Percentiles rank a stretch among this genome's conserved stretches.
These are phyloP conservation scores for Peromyscus nudipes DNA, from an alignment of 2,797 vertebrate species.

Conservation along the genomic window DNA sequence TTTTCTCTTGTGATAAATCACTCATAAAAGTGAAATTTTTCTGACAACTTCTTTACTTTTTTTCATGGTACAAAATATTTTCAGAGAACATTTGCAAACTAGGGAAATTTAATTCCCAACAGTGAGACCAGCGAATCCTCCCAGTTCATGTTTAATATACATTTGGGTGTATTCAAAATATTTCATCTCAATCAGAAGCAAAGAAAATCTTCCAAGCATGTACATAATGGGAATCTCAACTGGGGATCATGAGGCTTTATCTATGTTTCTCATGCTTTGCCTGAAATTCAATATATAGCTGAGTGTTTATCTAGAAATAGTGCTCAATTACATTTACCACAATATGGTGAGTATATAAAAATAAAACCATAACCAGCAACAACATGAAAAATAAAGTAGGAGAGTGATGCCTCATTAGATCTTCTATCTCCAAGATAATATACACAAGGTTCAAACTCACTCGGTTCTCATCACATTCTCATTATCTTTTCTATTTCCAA, in stretches of 20 bases:
- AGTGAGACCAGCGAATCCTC: neutral
- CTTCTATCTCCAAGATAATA: neutral
- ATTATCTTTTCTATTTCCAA: neutral
- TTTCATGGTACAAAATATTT: slow-evolving; percentile 13
- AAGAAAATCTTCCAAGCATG: neutral
- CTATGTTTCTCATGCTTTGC: slow-evolving; percentile 21
- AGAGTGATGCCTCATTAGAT: neutral
- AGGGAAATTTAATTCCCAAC: neutral
- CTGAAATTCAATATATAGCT: neutral
- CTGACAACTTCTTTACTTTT: neutral
- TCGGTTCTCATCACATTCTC: accelerated
- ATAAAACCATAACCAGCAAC: neutral
- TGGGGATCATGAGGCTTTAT: neutral
- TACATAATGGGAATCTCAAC: neutral
- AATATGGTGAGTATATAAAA: neutral
- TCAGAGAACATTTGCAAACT: slow-evolving; percentile 10
- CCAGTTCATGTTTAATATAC: neutral
- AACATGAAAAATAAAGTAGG: neutral
- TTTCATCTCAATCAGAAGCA: slow-evolving; percentile 1
- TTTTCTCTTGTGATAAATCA: slow-evolving; percentile 14
- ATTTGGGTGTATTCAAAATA: neutral
- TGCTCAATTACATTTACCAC: neutral
- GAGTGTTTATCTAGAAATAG: neutral
- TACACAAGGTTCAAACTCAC: neutral
- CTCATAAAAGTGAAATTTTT: slow-evolving; percentile 36